Evolutionary conservation across 2,113 vertebrate genomes (phyloP).

Genomic region (Indicator maculatus): DNA sequence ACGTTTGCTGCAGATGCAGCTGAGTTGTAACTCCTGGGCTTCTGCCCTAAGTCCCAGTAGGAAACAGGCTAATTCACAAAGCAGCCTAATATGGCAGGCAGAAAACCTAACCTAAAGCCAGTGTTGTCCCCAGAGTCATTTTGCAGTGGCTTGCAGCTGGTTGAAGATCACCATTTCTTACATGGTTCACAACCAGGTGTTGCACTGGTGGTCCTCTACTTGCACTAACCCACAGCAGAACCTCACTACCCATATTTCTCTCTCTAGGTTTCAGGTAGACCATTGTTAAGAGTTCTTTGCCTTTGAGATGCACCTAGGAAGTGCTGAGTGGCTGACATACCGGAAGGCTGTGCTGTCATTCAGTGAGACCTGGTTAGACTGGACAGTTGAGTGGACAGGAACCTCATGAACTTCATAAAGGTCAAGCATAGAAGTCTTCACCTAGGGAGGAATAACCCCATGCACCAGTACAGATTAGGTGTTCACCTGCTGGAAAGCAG

Average conservation of each 20-base stretch:
- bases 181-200: rapidly evolving
- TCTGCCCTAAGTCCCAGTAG: not conserved
- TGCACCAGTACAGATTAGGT: not conserved
- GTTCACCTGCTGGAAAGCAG: not conserved
- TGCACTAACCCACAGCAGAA: not conserved
- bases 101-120: not conserved
- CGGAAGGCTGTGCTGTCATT: not conserved
- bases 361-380: not conserved
- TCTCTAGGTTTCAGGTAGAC: not conserved
- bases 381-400: not conserved
- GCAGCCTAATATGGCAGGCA: not conserved
- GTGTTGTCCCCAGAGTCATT: not conserved
- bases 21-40: not conserved
- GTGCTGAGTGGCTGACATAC: not conserved
- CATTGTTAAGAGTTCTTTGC: rapidly evolving
- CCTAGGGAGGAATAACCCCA: not conserved
- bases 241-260: rapidly evolving
- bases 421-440: not conserved
- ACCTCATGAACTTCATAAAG: not conserved
- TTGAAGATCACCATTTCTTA: not conserved
- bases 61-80: not conserved
- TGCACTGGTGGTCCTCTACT: not conserved
- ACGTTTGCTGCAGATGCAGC: not conserved
- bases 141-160: not conserved
- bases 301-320: not conserved